Base-by-base conservation (phyloP, 2,888 invertebrate species). In the Polydrusus pterygomalis region DNA sequence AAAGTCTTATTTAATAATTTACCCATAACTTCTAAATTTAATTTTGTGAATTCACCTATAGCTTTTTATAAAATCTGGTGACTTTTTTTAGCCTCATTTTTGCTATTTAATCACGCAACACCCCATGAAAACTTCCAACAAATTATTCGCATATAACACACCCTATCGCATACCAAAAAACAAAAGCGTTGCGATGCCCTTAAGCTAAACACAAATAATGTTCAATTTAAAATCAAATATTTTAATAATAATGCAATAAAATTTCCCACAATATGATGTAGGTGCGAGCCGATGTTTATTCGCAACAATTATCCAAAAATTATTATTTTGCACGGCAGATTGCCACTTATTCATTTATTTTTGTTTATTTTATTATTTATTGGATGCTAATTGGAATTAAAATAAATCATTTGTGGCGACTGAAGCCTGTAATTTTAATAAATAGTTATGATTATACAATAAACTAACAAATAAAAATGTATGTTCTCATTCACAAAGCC, bases 161-260 rank as follows among this genome's bases (percentile, higher is more conserved):
- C 43, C 43, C 2, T 43, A 2, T 0, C 47, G 5, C 8, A 17
- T 9, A 15, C 17, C 17, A 15, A 51, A 20, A 18, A 51, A 20
- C 20, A 51, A 10, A 51, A 51, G 51, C 51, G 51, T 51, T 20
- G 0, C 51, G 6, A 13, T 30, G n/a, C 54, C 25, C 54, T 54
- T 30, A 54, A 54, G 25, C 25, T 30, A 11, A 20, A 15, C 15
- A 49, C 74, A 73, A 62, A 76, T 74, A 70, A 75, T 77, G 75
- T 77, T 71, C 78, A 75, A 75, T 80, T 77, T 78, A 73, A 80
- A 80, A 79, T 77, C 70, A 79, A 76, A 74, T 79, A 79, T 80
- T 79, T 79, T 77, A 77, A 79, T 75, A 75, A 67, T 75, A 75
- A 71, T 63, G 68, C 75, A 60, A 75, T 75, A 71, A 71, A 75